These are phyloP conservation scores for Centropus bengalensis DNA, from an alignment of 2,113 vertebrate genomes.

Conservation along the genomic window DNA sequence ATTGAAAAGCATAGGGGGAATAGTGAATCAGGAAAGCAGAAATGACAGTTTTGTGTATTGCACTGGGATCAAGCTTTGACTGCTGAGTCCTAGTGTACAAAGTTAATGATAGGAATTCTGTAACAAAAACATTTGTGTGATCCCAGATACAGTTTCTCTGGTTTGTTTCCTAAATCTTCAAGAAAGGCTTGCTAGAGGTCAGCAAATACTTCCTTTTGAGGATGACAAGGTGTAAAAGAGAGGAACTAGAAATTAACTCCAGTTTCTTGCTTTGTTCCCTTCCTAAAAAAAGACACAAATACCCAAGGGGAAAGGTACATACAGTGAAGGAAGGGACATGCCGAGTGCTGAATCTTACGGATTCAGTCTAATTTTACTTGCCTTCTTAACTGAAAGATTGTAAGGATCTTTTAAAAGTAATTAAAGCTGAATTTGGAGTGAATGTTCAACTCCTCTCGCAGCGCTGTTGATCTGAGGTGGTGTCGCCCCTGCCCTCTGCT, in stretches of 20 bases:
- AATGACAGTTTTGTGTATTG: neutral
- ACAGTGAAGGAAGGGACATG: neutral
- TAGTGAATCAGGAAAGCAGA: neutral
- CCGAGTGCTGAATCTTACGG: neutral
- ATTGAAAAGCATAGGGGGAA: neutral
- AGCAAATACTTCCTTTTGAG: neutral
- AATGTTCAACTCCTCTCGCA: neutral
- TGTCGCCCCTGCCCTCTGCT: slow-evolving; percentile 34
- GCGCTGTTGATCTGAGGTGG: neutral
- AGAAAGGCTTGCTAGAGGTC: neutral
- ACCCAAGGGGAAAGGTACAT: neutral
- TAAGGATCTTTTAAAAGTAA: too few species aligned
- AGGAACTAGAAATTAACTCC: neutral
- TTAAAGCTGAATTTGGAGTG: neutral
- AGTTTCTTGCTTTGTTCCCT: neutral
- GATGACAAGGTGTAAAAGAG: neutral
- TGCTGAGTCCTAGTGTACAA: neutral
- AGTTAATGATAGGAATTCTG: neutral
- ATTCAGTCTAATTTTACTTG: neutral
- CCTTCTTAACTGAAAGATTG: too few species aligned
- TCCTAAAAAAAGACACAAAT: neutral
- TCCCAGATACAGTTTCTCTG: neutral
- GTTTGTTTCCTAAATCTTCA: neutral
- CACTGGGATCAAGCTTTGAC: neutral
- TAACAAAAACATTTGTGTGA: neutral